Base-by-base conservation (phyloP, 92 coral and sea anemone species). In the Umimayanthus chanpuru region DNA sequence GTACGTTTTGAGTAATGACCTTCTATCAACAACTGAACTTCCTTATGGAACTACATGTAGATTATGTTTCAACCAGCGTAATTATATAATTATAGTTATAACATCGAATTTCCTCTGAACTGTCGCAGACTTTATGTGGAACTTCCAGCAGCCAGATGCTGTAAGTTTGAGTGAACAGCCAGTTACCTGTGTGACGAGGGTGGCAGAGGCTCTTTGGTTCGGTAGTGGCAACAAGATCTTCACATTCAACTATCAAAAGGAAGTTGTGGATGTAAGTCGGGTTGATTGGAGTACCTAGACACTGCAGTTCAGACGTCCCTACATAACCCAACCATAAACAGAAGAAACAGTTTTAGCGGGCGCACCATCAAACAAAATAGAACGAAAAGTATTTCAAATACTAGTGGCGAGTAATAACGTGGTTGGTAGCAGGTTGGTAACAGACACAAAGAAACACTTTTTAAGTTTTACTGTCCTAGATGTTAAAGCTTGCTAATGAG, bases 171-270 rank as follows among this genome's bases (percentile, higher is more conserved):
- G 97, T 29, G 92, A 94, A 58, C 77, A 76, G n/a, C 95, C 99
- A 1, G 96, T 97, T 9, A 92, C 93, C 55, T 92, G 94, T 56
- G 91, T 95, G 38, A 91, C 96, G 23, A 78, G 82, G 6, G 95
- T 95, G 9, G 88, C 90, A 53, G 93, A 93, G 44, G 85, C 90
- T 71, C 88, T 97, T 81, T 97, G 99, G 99, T 97, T 98, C 47
- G 95, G 95, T 49, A 92, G 99, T 88, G 98, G 98, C 1, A 97
- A 94, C 90, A 94, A 94, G 85, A 91, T 97, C 74, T 94, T 94
- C 80, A 85, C 93, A 11, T 78, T 97, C 26, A 91, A 92, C 88
- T 86, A 81, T 44, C 90, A 89, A 61, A 90, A 93, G 18, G 98
- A 97, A 82, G 88, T 86, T 66, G 95, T 97, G 49, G 91, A 94